Conservation (phyloP, 2,888 invertebrate species). For the Caenorhabditis sp. region DNA sequence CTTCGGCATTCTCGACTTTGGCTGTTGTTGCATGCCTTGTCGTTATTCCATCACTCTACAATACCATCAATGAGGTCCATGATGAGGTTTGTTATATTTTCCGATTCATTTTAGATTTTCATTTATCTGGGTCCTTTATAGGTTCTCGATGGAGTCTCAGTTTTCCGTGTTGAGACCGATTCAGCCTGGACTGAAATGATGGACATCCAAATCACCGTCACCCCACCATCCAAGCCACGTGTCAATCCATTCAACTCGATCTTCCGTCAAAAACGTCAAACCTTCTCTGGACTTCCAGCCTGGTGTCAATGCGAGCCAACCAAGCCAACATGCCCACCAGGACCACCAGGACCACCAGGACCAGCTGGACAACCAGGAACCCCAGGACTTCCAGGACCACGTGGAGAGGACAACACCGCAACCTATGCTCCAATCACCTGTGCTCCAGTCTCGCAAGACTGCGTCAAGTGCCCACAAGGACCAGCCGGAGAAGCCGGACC, state of each 20-base stretch:
- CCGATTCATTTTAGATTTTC: too few species aligned
- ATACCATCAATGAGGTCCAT: conserved; percentile 62
- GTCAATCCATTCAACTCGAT: conserved; percentile 62
- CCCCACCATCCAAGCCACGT: conserved; percentile 66
- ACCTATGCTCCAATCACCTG: conserved; percentile 61
- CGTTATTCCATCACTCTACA: conserved; percentile 64
- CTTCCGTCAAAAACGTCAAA: conserved; percentile 67
- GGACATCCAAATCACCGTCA: conserved; percentile 68
- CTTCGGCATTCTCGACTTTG: conserved; percentile 43
- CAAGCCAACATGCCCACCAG: conserved; percentile 61
- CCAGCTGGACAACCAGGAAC: conserved; percentile 47
- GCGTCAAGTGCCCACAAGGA: conserved; percentile 66
- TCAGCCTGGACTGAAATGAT: conserved; percentile 68
- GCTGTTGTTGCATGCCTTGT: conserved; percentile 61
- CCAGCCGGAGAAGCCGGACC: conserved; percentile 62
- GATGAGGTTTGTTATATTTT: conserved; percentile 49
- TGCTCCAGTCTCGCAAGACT: conserved; percentile 53
- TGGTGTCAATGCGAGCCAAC: conserved; percentile 68
- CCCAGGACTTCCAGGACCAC: conserved; percentile 57
- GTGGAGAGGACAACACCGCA: conserved; percentile 56
- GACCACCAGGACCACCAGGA: conserved; percentile 60
- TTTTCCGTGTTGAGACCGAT: conserved; percentile 70
- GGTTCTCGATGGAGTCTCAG: conserved; percentile 61
- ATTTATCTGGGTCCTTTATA: conserved; percentile 1
- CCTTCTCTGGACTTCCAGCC: conserved; percentile 63